Conservation (phyloP, 2,888 invertebrate species). For the Osedax frankpressi region DNA sequence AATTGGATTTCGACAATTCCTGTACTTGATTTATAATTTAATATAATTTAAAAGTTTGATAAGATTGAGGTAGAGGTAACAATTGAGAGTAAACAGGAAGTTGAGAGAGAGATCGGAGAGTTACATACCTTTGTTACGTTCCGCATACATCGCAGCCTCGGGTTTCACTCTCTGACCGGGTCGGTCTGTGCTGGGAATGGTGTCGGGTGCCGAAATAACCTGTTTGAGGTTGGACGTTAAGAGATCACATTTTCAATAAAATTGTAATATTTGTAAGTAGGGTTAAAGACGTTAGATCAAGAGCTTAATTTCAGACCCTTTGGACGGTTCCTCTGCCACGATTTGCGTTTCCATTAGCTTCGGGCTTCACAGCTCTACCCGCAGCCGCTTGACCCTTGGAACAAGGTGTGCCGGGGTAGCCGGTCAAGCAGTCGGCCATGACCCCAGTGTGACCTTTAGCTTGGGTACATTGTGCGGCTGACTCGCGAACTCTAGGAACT, state of each 20-base stretch:
- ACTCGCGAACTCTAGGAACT: slow-evolving; percentile 21
- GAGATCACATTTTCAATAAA: slow-evolving; percentile 5
- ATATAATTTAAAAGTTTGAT: too few species aligned
- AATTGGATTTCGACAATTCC: too few species aligned
- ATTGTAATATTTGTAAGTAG: too few species aligned
- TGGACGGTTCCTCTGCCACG: slow-evolving; percentile 18
- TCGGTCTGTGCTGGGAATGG: slow-evolving; percentile 17
- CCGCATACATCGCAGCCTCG: slow-evolving; percentile 24
- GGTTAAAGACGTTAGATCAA: background rate
- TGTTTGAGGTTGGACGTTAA: background rate
- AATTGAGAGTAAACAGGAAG: too few species aligned
- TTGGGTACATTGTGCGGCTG: slow-evolving; percentile 5
- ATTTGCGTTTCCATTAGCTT: slow-evolving; percentile 25
- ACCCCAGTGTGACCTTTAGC: background rate
- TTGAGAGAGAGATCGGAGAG: background rate
- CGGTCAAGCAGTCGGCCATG: slow-evolving; percentile 21
- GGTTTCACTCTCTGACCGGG: slow-evolving; percentile 18
- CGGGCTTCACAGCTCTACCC: slow-evolving; percentile 23
- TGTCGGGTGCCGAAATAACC: background rate
- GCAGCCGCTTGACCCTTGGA: background rate
- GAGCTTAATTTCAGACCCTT: background rate
- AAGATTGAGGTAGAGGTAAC: too few species aligned
- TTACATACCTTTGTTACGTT: slow-evolving; percentile 24
- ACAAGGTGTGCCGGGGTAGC: slow-evolving; percentile 12
- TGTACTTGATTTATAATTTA: too few species aligned